Conservation (phyloP, 2,888 invertebrate species). For the Terebella lapidaria region DNA sequence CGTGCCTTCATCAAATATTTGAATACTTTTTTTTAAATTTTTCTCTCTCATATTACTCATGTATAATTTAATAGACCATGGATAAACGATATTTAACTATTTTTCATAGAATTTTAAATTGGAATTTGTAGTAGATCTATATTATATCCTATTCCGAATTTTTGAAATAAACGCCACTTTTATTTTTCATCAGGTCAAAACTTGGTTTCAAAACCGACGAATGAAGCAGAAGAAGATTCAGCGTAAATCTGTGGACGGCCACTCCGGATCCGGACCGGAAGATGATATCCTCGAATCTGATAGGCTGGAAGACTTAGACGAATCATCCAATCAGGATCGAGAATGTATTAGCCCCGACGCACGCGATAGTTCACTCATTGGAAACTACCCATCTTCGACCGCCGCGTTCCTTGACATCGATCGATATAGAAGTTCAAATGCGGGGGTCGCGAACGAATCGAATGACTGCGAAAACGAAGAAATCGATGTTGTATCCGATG, state of each 20-base stretch:
- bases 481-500: neutral
- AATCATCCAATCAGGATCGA: neutral
- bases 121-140: no score
- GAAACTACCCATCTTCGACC: neutral
- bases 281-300: neutral
- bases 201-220: conserved; percentile 95
- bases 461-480: neutral
- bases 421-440: neutral
- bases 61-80: no score
- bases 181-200: conserved; percentile 80
- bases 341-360: neutral
- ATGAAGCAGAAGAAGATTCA: conserved; percentile 63
- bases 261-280: neutral
- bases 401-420: neutral
- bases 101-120: no score
- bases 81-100: no score
- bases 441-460: neutral
- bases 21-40: no score
- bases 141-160: no score
- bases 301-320: neutral
- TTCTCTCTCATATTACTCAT: no score
- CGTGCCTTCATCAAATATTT: no score
- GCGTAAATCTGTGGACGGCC: conserved; percentile 31
- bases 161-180: no score
- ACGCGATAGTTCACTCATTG: neutral